phyloP scores from a whole-genome alignment of 2,113 vertebrate species.

The Motacilla tschutschensis region DNA sequence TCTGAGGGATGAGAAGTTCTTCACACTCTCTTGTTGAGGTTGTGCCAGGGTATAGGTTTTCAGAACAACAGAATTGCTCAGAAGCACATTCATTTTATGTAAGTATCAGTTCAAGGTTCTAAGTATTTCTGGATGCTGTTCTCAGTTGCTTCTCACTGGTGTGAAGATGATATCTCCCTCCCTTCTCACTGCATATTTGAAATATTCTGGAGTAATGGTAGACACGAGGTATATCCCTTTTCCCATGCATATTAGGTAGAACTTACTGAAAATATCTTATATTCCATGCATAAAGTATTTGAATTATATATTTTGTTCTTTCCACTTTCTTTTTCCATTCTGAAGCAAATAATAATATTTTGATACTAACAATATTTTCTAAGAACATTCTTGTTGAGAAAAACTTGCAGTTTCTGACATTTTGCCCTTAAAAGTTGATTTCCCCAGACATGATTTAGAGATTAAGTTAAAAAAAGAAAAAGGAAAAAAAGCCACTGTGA shows the following conservation, averaged over 20 bases:
- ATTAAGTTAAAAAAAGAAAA: not conserved
- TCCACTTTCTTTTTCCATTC: not conserved
- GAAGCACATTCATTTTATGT: not conserved
- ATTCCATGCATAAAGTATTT: not conserved
- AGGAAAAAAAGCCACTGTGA: accelerated
- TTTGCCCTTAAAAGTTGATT: not conserved
- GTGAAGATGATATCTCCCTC: not conserved
- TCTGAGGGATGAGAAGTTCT: not conserved
- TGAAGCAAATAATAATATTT: not conserved
- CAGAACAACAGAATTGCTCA: not conserved
- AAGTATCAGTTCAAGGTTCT: not conserved
- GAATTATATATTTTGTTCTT: not conserved
- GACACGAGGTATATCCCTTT: not conserved
- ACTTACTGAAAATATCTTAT: not conserved
- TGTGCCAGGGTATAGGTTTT: not conserved
- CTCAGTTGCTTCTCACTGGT: not conserved
- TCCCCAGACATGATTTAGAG: not conserved
- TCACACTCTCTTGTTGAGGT: not conserved
- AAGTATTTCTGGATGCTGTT: not conserved
- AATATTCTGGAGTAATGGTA: not conserved
- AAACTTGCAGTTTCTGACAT: not conserved
- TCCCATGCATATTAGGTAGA: not conserved
- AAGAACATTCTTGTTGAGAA: not conserved
- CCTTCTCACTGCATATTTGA: not conserved
- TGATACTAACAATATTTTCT: not conserved